Conservation (phyloP, 2,888 invertebrate genomes). For the Zonitis immaculata region DNA sequence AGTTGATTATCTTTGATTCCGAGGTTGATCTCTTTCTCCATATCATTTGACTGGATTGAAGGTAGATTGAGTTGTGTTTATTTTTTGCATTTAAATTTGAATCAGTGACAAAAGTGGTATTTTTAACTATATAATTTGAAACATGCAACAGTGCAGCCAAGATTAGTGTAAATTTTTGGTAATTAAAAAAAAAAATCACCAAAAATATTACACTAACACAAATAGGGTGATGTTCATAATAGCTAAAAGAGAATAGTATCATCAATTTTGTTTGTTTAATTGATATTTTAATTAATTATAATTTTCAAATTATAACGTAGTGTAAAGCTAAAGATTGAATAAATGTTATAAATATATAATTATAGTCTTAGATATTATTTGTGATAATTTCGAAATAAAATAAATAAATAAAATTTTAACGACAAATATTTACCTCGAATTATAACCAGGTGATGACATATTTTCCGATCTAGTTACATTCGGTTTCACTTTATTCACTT, state of each 20-base stretch:
- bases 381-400: too few species aligned
- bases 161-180: neutral
- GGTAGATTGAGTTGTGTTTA: too few species aligned
- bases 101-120: neutral
- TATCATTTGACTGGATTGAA: too few species aligned
- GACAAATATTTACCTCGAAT: slow-evolving; percentile 54
- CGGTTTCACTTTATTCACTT: slow-evolving; percentile 86
- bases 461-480: slow-evolving; percentile 78
- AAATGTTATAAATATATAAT: neutral
- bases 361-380: neutral
- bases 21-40: too few species aligned
- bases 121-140: too few species aligned
- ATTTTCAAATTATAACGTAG: neutral
- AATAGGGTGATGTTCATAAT: neutral
- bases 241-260: neutral
- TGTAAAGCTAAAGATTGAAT: neutral
- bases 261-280: neutral
- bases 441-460: slow-evolving; percentile 64
- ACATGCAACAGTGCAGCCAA: neutral
- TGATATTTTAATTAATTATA: neutral
- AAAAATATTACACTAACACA: neutral
- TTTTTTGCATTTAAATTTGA: too few species aligned
- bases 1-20: too few species aligned
- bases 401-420: too few species aligned
- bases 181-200: neutral